These are phyloP conservation scores for Noctua comes DNA, from an alignment of 2,888 invertebrate genomes.

Conservation along the genomic window DNA sequence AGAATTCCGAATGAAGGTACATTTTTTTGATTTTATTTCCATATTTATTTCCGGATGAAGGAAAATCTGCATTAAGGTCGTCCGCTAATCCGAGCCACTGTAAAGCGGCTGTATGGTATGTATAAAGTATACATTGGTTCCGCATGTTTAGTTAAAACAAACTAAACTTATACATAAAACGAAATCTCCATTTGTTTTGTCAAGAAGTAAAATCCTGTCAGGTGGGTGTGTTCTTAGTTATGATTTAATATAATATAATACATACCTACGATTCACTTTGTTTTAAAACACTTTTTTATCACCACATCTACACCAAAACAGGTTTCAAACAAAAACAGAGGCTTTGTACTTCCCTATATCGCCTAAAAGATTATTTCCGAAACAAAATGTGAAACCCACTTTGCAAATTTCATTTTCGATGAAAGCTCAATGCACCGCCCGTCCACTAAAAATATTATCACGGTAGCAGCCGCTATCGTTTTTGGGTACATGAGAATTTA, in stretches of 20 bases:
- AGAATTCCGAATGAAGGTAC: slow-evolving; percentile 34
- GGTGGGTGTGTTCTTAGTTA: no score
- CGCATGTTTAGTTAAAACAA: no score
- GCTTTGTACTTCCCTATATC: background rate
- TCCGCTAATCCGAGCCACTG: background rate
- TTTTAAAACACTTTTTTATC: background rate
- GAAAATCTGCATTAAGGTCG: slow-evolving; percentile 18
- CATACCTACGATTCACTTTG: background rate
- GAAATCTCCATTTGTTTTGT: background rate
- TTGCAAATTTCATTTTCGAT: slow-evolving; percentile 45
- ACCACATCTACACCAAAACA: background rate
- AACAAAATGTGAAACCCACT: slow-evolving; percentile 3
- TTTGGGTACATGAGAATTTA: slow-evolving; percentile 20
- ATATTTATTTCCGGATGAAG: slow-evolving; percentile 40
- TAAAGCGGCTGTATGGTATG: background rate
- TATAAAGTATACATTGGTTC: background rate
- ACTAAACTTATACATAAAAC: background rate
- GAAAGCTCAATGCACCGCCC: slow-evolving; percentile 31
- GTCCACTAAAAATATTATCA: slow-evolving; percentile 50
- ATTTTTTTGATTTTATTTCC: slow-evolving; percentile 37
- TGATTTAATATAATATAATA: no score
- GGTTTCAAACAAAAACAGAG: background rate
- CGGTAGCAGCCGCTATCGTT: slow-evolving; percentile 18
- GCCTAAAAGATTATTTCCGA: background rate
- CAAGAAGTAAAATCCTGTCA: background rate